Base-by-base conservation (phyloP, 92 coral and sea anemone genomes). In the Paramuricea clavata region DNA sequence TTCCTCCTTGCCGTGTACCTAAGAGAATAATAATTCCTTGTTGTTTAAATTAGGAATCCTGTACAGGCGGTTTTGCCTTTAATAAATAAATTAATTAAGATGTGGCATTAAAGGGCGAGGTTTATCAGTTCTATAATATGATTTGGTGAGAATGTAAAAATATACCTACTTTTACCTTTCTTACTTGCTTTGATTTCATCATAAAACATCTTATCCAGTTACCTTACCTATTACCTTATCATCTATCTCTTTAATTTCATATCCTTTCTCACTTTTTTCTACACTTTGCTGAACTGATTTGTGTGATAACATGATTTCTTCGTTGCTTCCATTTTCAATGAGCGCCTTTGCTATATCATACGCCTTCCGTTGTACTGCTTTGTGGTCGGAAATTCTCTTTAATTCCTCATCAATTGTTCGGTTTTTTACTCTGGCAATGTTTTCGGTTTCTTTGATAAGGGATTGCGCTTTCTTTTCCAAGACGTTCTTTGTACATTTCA, bases 311-410 rank as follows among this genome's bases (percentile, higher is more conserved):
- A 76, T 32, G 8, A 76, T 76, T 76, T 76, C 64, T 54, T 76
- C 82, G 25, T 76, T 36, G n/a, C 52, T 76, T 27, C 82, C 82
- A 52, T 76, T 76, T 1, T 56, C 67, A 28, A 76, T 16, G 43
- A 76, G 22, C 0, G 33, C 52, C 16, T 23, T 49, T 35, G 69
- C 36, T 35, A 54, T 34, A 54, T 76, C 82, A 31, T 21, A 15
- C 12, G 69, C 22, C 10, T 26, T 56, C 30, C 25, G 50, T 32
- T 42, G 8, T 1, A 8, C 41, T 21, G 39, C 33, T 9, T 23
- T 22, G 28, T 73, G 31, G 30, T 23, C 41, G 6, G 49, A 52
- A 22, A 73, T 16, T 73, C 54, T 30, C 6, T 73, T 5, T 33
- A 39, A 21, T 73, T 73, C 31, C 32, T 73, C 21, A 8, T 22